A percentile compares a stretch with the other conserved stretches of the same genome.
phyloP scores from a whole-genome alignment of 2,888 invertebrate species.

The Andrena flavipes region DNA sequence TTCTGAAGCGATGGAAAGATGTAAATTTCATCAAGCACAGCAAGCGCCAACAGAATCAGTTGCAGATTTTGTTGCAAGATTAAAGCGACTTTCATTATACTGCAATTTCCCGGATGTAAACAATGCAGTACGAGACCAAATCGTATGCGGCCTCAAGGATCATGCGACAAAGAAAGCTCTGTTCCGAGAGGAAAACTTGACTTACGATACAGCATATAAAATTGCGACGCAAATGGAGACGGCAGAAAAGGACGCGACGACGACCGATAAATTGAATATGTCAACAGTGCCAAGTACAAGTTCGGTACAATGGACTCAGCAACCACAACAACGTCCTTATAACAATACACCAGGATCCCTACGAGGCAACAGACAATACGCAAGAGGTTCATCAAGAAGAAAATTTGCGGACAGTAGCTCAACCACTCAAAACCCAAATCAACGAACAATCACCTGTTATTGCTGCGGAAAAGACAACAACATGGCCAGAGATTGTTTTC shows the following conservation, averaged over 20 bases:
- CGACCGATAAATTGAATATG: background rate
- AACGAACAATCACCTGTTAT: no score
- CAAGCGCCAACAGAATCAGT: background rate
- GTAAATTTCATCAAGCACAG: background rate
- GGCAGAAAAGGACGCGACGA: background rate
- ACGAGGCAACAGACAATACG: slow-evolving; percentile 23
- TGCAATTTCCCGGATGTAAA: background rate
- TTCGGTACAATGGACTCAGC: no score
- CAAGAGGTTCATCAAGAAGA: background rate
- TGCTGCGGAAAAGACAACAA: background rate
- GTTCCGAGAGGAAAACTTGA: background rate
- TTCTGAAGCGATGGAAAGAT: background rate
- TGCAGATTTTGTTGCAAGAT: background rate
- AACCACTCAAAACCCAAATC: no score
- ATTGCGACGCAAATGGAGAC: background rate
- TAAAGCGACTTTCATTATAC: background rate
- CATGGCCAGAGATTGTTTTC: slow-evolving; percentile 35
- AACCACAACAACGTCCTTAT: no score
- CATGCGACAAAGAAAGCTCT: background rate
- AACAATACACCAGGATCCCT: background rate
- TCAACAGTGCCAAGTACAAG: no score
- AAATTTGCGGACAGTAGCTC: slow-evolving; percentile 15
- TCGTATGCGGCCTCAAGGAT: background rate
- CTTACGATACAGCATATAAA: background rate
- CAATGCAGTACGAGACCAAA: background rate